phyloP scores from a whole-genome alignment of 1,140 invertebrate genomes.

The Macrobrachium nipponense region DNA sequence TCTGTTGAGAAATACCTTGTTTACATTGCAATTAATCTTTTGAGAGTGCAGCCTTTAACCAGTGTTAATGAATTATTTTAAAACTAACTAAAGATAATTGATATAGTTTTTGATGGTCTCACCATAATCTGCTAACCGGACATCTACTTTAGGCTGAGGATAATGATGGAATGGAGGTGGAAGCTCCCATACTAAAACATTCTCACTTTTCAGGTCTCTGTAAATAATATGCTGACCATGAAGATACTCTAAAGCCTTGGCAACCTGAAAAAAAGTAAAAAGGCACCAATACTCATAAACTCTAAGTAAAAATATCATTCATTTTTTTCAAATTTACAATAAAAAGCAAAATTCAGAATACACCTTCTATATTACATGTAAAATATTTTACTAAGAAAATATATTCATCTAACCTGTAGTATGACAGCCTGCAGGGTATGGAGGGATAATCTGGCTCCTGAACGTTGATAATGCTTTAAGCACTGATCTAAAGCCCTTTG shows the following conservation, averaged over 20 bases:
- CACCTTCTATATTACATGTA: neutral
- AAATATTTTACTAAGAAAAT: neutral
- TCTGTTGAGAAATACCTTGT: no score
- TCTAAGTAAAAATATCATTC: no score
- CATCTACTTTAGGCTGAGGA: conserved; percentile 77
- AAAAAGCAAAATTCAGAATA: no score
- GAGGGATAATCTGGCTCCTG: conserved; percentile 83
- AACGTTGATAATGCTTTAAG: conserved; percentile 84
- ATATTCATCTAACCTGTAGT: conserved; percentile 76
- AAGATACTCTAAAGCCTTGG: conserved; percentile 94
- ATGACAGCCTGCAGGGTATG: conserved; percentile 87
- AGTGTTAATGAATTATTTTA: no score
- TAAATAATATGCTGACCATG: conserved; percentile 96
- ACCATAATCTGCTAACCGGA: conserved; percentile 97
- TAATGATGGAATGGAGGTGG: conserved; percentile 77
- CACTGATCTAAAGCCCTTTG: conserved; percentile 87
- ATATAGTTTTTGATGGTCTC: conserved; percentile 66
- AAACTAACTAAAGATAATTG: neutral
- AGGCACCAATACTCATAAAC: no score
- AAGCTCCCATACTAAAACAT: conserved; percentile 96
- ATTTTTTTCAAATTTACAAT: no score
- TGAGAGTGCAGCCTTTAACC: no score
- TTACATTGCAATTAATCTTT: no score
- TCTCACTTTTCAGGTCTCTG: conserved; percentile 97
- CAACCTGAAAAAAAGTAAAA: conserved; percentile 73